phyloP scores from a whole-genome alignment of 2,113 vertebrate species.

The Pteropus alecto region DNA sequence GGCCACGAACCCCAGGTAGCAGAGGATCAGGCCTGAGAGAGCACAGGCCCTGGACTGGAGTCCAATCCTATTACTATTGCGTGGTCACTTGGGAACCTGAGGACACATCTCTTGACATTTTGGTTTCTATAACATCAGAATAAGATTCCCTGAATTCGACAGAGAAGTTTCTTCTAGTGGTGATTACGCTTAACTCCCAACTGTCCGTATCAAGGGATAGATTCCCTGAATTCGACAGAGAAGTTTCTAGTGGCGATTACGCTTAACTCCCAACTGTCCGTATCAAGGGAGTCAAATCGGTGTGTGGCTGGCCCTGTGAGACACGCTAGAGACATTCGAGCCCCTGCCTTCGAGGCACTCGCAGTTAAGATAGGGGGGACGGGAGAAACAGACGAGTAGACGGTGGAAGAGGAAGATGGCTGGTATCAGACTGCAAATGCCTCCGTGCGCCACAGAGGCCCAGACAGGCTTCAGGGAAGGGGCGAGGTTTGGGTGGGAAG shows the following conservation, averaged over 20 bases:
- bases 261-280: background rate
- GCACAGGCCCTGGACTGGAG: background rate
- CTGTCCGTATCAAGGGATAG: background rate
- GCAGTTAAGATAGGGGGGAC: background rate
- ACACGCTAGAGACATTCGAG: background rate
- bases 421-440: background rate
- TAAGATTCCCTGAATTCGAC: background rate
- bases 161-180: background rate
- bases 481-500: background rate
- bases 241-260: background rate
- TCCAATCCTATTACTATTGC: background rate
- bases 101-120: background rate
- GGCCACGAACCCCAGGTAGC: background rate
- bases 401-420: background rate
- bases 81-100: background rate
- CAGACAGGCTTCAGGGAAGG: background rate
- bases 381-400: background rate
- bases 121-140: background rate
- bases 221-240: background rate
- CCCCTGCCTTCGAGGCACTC: background rate
- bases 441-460: background rate
- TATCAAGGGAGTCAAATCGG: background rate
- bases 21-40: background rate
- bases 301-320: background rate
- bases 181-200: background rate